A percentile compares a stretch with the other conserved stretches of the same genome.
phyloP scores from a whole-genome alignment of 2,888 invertebrate species.

The Sabellastarte sp. region DNA sequence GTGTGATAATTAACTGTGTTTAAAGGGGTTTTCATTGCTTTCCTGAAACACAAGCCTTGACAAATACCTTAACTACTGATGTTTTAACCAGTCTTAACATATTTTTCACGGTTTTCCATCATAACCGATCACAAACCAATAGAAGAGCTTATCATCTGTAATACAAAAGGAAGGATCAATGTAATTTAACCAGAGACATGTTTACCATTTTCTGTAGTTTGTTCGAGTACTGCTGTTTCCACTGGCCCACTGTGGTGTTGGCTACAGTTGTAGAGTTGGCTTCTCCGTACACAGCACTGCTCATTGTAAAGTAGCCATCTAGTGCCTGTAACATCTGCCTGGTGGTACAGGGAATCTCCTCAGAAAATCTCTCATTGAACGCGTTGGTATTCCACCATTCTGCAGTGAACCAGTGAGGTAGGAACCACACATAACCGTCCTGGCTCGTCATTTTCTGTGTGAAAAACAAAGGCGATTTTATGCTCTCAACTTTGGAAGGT shows the following conservation, averaged over 20 bases:
- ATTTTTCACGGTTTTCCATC: too few species aligned
- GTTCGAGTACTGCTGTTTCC: conserved; percentile 60
- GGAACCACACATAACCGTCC: conserved; percentile 81
- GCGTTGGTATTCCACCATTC: conserved; percentile 63
- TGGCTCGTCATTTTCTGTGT: conserved; percentile 59
- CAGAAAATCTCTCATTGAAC: conserved; percentile 43
- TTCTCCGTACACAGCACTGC: conserved; percentile 70
- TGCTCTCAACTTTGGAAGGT: too few species aligned
- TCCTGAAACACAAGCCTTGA: too few species aligned
- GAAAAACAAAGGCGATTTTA: too few species aligned
- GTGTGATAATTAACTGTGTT: too few species aligned
- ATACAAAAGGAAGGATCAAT: too few species aligned
- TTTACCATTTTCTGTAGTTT: conserved; percentile 32
- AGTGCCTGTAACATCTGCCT: conserved; percentile 67
- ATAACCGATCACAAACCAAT: too few species aligned
- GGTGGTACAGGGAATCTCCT: conserved; percentile 66
- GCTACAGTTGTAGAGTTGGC: conserved; percentile 66
- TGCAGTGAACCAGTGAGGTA: conserved; percentile 69
- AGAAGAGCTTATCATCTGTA: too few species aligned
- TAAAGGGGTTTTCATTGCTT: too few species aligned
- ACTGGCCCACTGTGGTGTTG: conserved; percentile 65
- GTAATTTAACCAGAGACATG: not conserved
- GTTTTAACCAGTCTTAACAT: too few species aligned
- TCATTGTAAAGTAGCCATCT: conserved; percentile 72
- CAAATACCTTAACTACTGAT: too few species aligned